Base-by-base conservation (phyloP, 2,888 invertebrate genomes). In the Penaeus monodon region DNA sequence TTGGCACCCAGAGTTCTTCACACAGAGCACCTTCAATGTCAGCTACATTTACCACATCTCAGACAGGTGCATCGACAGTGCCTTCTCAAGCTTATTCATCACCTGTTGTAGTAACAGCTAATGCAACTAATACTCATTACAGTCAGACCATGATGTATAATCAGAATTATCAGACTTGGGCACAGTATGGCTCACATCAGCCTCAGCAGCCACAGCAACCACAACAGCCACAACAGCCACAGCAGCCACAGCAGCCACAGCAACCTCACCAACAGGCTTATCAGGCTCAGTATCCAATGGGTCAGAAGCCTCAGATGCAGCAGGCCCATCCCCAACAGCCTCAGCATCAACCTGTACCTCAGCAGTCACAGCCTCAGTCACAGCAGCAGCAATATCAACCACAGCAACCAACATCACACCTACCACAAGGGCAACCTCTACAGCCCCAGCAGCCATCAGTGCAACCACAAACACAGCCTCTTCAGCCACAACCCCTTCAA, bases 341-440 rank as follows among this genome's bases (percentile, higher is more conserved):
- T 74, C 88, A 84, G 44, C 89, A 89, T 33, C 90, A 89, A 63
- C 82, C 77, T 76, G 82, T 81, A 74, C 84, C 80, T 24, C 87
- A 84, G 38, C 82, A 63, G 64, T 68, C 73, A 38, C 86, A 73
- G 64, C 38, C 63, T 27, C 88, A 86, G 81, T 83, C 78, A 64
- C 74, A 73, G 57, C 89, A 84, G 29, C 90, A 89, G 44, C 91
- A 79, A 77, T 90, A 65, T 89, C 91, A 89, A 65, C 89, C 38
- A 77, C 86, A 81, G 76, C 91, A 84, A 83, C 91, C 78, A 85
- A 77, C 88, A 79, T 76, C 49, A 38, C 83, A 80, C 24, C 70
- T 86, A 78, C 84, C 80, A 78, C 88, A 83, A 66, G 63, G 27
- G n/a, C 27, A 65, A 33, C 80, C 78, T 44, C 80, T 44, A 44